Evolutionary conservation across 2,797 vertebrate genomes (phyloP).

Genomic region (Tadarida brasiliensis): DNA sequence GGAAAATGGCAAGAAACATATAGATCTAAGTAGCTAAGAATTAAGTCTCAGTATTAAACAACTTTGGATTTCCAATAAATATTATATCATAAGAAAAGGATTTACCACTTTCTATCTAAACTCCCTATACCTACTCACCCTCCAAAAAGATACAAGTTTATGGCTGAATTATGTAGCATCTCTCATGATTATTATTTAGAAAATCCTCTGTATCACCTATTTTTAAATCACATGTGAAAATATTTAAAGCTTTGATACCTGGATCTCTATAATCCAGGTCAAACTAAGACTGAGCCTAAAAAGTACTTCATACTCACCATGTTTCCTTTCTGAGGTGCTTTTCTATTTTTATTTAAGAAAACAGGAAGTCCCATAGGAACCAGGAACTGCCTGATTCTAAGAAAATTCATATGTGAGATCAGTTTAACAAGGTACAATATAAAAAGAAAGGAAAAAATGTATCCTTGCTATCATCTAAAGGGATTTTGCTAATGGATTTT

Average conservation of each 20-base stretch:
- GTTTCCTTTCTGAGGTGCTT: conserved; percentile 78
- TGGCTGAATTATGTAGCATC: not conserved
- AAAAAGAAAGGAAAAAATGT: conserved; percentile 38
- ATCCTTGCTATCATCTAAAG: conserved; percentile 52
- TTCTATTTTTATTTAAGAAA: conserved; percentile 83
- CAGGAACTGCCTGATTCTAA: conserved; percentile 79
- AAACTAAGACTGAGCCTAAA: conserved; percentile 45
- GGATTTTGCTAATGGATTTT: conserved; percentile 44
- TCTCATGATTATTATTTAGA: conserved; percentile 50
- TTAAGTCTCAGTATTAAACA: conserved; percentile 39
- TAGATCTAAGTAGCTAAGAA: conserved; percentile 43
- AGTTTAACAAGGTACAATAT: conserved; percentile 70
- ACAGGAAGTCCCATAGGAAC: conserved; percentile 80
- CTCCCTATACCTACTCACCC: not conserved
- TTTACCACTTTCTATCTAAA: conserved; percentile 39
- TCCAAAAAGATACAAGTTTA: conserved; percentile 10
- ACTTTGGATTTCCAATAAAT: conserved; percentile 24
- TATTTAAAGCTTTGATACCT: conserved; percentile 51
- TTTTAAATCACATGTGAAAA: conserved; percentile 55
- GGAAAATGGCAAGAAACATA: conserved; percentile 46
- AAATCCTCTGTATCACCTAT: conserved; percentile 17
- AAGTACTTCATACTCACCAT: conserved; percentile 72
- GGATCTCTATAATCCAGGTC: not conserved
- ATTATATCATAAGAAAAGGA: conserved; percentile 36
- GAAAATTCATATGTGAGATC: conserved; percentile 71